Evolutionary conservation across 1,140 invertebrate genomes (phyloP), one percentile per base, ranked within the genome.

Genomic region (Monochamus saltuarius): DNA sequence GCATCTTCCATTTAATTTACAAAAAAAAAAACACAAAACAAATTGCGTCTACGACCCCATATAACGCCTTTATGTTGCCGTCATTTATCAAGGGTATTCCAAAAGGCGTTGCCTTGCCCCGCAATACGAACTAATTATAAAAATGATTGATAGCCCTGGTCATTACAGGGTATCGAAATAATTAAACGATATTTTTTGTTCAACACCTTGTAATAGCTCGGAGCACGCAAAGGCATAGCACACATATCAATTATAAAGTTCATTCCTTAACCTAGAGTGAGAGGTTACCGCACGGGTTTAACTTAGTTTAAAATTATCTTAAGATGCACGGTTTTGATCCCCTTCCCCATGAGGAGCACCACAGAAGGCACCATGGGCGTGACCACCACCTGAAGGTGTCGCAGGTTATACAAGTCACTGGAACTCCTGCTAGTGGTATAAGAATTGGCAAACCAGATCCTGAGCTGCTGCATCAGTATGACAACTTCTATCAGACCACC

Each of bases 401-500:
- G 0, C 7, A 47, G 17, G 35, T 11, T 14, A 56, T 56, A 14
- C 19, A 43, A 22, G 39, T 45, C 19, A 45, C 19, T n/a, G 53
- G 40, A 1, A 56, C 53, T 4, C 53, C 53, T 29, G 51, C 51
- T 42, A 38, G n/a, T 57, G 42, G 39, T 34, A 39, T 29, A 45
- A 10, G 49, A 50, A 56, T 63, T 40, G 45, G 56, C 55, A 46
- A 59, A 45, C 64, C 62, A 4, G 73, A 76, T 61, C 67, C 69
- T 1, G 62, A 73, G 2, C 67, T 79, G 35, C 64, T 83, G 56
- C 80, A 86, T 56, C 75, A 82, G 60, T 84, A 85, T 53, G 85
- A 87, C 62, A 84, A 81, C 35, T 87, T 87, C 66, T 87, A 87
- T 66, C 72, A 83, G 9, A 86, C 82, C 0, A 87, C 85, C 0